phyloP scores from a whole-genome alignment of 2,113 vertebrate species.

The Nesoenas mayeri region DNA sequence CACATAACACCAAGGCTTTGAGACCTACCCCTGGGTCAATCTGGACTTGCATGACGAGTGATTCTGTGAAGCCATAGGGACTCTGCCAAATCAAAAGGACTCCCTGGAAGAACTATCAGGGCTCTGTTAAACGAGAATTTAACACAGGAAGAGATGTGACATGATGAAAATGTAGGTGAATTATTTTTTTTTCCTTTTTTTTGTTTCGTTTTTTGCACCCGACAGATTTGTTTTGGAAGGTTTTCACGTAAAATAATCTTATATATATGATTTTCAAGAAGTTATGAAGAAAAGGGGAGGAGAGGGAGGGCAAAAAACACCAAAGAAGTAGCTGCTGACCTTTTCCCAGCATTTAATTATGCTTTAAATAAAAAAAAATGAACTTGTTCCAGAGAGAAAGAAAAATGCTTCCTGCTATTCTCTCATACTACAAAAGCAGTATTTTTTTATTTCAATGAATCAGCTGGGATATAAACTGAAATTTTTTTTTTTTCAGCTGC shows the following conservation, averaged over 20 bases:
- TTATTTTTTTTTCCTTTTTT: fast-evolving
- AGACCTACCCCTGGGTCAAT: not conserved
- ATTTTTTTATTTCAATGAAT: not conserved
- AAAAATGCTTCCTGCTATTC: not conserved
- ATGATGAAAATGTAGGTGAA: not conserved
- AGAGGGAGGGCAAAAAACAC: not conserved
- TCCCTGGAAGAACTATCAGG: not conserved
- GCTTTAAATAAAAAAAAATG: conserved; percentile 15
- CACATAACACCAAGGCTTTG: not conserved
- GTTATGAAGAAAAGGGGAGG: not conserved
- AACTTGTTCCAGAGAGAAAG: not conserved
- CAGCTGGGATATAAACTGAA: not conserved
- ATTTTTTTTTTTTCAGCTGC: not conserved
- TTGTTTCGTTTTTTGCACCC: not conserved
- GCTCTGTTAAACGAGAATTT: not conserved
- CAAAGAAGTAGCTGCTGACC: not conserved
- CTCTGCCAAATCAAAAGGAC: not conserved
- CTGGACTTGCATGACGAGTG: not conserved
- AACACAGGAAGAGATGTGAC: not conserved
- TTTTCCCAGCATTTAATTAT: not conserved
- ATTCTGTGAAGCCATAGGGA: not conserved
- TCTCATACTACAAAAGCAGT: not conserved
- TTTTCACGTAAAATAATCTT: not conserved
- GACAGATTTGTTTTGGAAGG: not conserved
- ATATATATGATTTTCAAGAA: not conserved